These are phyloP conservation scores for Cerceris rybyensis DNA, from an alignment of 2,888 invertebrate species.

Conservation along the genomic window DNA sequence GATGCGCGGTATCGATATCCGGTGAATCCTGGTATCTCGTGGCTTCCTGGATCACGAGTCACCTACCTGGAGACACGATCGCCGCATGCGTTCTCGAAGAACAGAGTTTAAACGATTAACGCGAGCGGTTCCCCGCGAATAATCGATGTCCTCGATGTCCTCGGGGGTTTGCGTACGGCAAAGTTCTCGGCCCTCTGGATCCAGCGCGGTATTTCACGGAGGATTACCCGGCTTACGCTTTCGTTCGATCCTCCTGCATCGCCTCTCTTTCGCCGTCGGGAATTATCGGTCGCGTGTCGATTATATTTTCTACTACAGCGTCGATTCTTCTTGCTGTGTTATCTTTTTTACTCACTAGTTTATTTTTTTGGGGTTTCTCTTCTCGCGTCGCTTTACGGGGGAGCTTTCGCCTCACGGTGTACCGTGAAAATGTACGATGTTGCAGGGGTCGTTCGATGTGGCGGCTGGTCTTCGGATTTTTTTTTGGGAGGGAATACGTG, in stretches of 20 bases:
- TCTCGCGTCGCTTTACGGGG: background rate
- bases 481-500: background rate
- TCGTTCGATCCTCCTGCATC: slow-evolving; percentile 66
- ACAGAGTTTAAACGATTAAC: slow-evolving; percentile 70
- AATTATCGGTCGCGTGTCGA: slow-evolving; percentile 64
- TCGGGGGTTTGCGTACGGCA: slow-evolving; percentile 61
- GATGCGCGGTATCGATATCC: slow-evolving; percentile 34
- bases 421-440: slow-evolving; percentile 17
- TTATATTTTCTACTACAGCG: slow-evolving; percentile 52
- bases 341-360: background rate
- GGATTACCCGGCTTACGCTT: slow-evolving; percentile 76
- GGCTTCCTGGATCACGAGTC: slow-evolving; percentile 60
- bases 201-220: slow-evolving; percentile 74
- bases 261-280: slow-evolving; percentile 46
- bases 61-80: slow-evolving; percentile 41
- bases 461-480: background rate
- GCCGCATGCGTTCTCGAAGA: slow-evolving; percentile 50
- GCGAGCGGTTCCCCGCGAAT: slow-evolving; percentile 71
- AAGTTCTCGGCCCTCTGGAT: slow-evolving; percentile 70
- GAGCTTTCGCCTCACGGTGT: background rate
- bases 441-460: background rate
- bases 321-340: background rate
- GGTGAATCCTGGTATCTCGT: slow-evolving; percentile 34
- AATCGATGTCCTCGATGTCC: slow-evolving; percentile 71
- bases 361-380: background rate